Base-by-base conservation (phyloP, 2,888 invertebrate species). In the Ectemnius cavifrons region DNA sequence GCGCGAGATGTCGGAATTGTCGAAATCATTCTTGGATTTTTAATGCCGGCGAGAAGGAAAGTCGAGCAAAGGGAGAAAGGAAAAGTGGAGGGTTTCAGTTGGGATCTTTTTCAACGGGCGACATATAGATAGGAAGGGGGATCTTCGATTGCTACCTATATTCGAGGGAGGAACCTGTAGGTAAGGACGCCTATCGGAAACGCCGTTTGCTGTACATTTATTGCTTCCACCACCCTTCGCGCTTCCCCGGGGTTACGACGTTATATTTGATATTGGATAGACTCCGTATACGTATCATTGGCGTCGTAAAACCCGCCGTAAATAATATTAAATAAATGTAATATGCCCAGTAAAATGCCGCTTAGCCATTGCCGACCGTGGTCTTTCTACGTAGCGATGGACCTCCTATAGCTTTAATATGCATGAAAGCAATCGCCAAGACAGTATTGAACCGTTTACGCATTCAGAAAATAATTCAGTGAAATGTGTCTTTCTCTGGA, bases 221-320 rank as follows among this genome's bases (percentile, higher is more conserved):
- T 90, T 89, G 89, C 89, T 85, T 84, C 84, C 81, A 77, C 84
- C 83, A 85, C 84, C 86, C 83, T 83, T 78, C 81, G 80, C 85
- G 83, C 83, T 85, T 86, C 84, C 84, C 78, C 83, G 75, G 79
- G 86, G 87, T 89, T 90, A 88, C 88, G 90, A 90, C 88, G 89
- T 90, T 90, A 90, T 91, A 90, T 90, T 90, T 90, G 89, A 90
- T 90, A 90, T 91, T 90, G 89, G 90, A 89, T 89, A 88, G 89
- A 90, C 87, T 87, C 81, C 84, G 84, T 89, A 89, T 89, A 89
- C 85, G 89, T 89, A 90, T 90, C 90, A 89, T 90, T 89, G 89
- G 84, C 79, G 78, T 89, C 90, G 87, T 91, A 90, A 91, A 91
- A 86, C 85, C 85, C 81, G 86, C 85, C 89, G 87, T 91, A 90